Evolutionary conservation across 2,797 vertebrate genomes (phyloP).

Genomic region (Crypturellus tataupa): DNA sequence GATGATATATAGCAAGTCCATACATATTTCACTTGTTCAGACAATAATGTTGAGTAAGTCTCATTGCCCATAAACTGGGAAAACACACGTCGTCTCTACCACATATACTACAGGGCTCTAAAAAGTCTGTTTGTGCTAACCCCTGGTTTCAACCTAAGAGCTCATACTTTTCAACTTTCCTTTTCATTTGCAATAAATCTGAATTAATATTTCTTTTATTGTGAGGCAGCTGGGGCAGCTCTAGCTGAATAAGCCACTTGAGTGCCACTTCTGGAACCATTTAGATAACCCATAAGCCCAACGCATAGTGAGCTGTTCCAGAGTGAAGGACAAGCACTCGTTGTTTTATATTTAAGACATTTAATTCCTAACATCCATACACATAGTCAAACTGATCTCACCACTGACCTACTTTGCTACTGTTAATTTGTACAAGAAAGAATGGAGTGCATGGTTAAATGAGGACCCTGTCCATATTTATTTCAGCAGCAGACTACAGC

Average conservation of each 20-base stretch:
- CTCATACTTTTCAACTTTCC: conserved; percentile 6
- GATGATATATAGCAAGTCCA: not conserved
- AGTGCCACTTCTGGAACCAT: conserved; percentile 24
- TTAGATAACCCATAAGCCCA: conserved; percentile 29
- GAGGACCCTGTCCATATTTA: conserved; percentile 18
- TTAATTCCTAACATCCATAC: conserved; percentile 3
- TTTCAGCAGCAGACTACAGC: conserved; percentile 26
- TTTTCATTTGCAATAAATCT: conserved; percentile 39
- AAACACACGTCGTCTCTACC: not conserved
- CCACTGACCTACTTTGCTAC: not conserved
- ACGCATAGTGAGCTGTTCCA: not conserved
- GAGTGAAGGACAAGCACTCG: not conserved
- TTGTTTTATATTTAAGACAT: conserved; percentile 23
- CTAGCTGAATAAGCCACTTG: conserved; percentile 20
- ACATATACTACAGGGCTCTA: not conserved
- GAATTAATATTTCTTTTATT: conserved; percentile 55
- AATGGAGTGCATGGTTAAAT: not conserved
- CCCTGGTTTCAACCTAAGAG: not conserved
- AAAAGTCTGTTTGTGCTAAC: not conserved
- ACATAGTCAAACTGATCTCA: not conserved
- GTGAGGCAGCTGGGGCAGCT: conserved; percentile 8
- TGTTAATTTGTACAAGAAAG: conserved; percentile 19
- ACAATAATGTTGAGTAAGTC: not conserved
- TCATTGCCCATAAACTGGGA: not conserved
- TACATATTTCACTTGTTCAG: not conserved